A percentile compares a stretch with the other conserved stretches of the same genome.
Evolutionary conservation across 2,113 vertebrate species (phyloP).

Genomic region (Patagioenas fasciata): DNA sequence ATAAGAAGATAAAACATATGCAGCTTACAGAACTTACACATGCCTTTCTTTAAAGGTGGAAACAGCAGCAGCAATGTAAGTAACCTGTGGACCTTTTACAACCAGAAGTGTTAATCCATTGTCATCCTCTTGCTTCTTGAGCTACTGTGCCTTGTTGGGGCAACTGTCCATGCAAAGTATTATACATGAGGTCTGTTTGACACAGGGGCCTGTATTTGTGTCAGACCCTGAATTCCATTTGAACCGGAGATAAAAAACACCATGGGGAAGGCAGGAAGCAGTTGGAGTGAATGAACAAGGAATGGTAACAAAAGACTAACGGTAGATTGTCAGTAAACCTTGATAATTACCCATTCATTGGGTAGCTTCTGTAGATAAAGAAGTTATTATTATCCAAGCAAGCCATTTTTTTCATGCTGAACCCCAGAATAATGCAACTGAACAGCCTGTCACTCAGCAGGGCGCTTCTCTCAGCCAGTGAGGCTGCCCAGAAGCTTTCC

Average conservation of each 20-base stretch:
- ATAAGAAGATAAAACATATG: not conserved
- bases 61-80: not conserved
- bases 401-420: constrained; percentile 28
- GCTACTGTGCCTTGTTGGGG: not conserved
- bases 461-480: not conserved
- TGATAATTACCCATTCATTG: constrained; percentile 39
- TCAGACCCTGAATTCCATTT: not conserved
- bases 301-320: not conserved
- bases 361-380: constrained; percentile 46
- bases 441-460: constrained; percentile 51
- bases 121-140: not conserved
- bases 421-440: not conserved
- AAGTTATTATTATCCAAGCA: constrained; percentile 35
- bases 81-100: not conserved
- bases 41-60: not conserved
- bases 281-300: not conserved
- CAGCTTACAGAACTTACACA: not conserved
- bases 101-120: not conserved
- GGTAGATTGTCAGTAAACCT: constrained; percentile 33
- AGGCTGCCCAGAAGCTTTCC: not conserved
- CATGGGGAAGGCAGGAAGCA: constrained; percentile 29
- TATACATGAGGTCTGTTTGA: not conserved
- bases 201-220: not conserved
- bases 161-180: not conserved
- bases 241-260: not conserved